A percentile compares a stretch with the other conserved stretches of the same genome.
Evolutionary conservation across 2,888 invertebrate genomes (phyloP).

Genomic region (Xylophagus ater): DNA sequence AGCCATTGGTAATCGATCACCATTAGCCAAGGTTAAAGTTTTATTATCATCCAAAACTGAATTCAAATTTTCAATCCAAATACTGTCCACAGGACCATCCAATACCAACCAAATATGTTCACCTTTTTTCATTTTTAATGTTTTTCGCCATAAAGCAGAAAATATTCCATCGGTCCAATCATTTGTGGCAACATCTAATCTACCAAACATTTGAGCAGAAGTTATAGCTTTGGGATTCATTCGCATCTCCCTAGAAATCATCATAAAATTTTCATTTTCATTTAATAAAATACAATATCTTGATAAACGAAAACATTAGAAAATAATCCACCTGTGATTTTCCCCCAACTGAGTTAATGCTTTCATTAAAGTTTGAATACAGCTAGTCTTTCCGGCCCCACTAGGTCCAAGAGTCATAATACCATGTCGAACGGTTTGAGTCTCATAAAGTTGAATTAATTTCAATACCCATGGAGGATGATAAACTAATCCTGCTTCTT

Average conservation of each 20-base stretch:
- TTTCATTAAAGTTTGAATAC: constrained; percentile 79
- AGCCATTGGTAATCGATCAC: constrained; percentile 89
- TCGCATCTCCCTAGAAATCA: constrained; percentile 80
- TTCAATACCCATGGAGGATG: constrained; percentile 95
- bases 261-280: too few species aligned
- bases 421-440: constrained; percentile 88
- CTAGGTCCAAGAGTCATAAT: constrained; percentile 93
- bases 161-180: constrained; percentile 99
- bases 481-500: constrained; percentile 66
- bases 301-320: background rate
- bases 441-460: constrained; percentile 91
- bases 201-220: constrained; percentile 94
- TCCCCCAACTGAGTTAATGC: constrained; percentile 77
- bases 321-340: constrained; percentile 53
- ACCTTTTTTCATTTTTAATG: constrained; percentile 73
- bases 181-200: constrained; percentile 91
- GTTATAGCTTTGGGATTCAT: constrained; percentile 99
- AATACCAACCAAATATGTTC: constrained; percentile 90
- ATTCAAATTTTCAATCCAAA: constrained; percentile 97
- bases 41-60: constrained; percentile 95
- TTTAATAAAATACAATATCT: too few species aligned
- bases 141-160: constrained; percentile 92
- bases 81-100: constrained; percentile 94
- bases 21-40: constrained; percentile 88
- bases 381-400: constrained; percentile 90